Conservation (phyloP, 2,113 vertebrate species). For the Gavia stellata region DNA sequence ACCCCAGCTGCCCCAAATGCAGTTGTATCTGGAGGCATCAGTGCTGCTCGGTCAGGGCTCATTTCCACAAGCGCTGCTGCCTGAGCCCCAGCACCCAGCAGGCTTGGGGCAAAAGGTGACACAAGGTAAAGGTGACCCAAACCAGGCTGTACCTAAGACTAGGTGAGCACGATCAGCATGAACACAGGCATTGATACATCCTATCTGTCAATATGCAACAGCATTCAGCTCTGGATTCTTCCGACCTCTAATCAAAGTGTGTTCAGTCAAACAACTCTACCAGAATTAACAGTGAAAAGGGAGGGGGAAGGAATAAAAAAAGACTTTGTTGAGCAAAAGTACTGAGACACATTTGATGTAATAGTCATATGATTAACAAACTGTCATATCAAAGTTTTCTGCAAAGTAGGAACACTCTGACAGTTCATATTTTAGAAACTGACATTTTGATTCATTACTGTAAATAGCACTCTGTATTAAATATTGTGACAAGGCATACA, state of each 20-base stretch:
- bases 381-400: conserved; percentile 79
- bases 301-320: conserved; percentile 49
- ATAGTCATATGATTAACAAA: conserved; percentile 78
- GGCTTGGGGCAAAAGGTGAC: not conserved
- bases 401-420: conserved; percentile 75
- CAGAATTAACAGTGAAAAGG: conserved; percentile 49
- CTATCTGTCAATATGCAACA: not conserved
- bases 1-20: not conserved
- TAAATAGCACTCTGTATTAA: conserved; percentile 78
- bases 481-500: conserved; percentile 80
- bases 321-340: conserved; percentile 52
- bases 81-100: not conserved
- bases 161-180: not conserved
- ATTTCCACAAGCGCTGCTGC: not conserved
- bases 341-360: conserved; percentile 69
- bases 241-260: not conserved
- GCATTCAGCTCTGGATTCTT: not conserved
- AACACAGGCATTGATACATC: not conserved
- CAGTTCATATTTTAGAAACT: conserved; percentile 81
- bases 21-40: not conserved
- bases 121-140: not conserved
- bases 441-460: conserved; percentile 83
- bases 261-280: conserved; percentile 14
- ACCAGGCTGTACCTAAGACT: not conserved
- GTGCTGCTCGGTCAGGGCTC: not conserved